A percentile compares a stretch with the other conserved stretches of the same genome.
Conservation (phyloP, 2,888 invertebrate genomes). For the Rhimphoctona megacephalus region DNA sequence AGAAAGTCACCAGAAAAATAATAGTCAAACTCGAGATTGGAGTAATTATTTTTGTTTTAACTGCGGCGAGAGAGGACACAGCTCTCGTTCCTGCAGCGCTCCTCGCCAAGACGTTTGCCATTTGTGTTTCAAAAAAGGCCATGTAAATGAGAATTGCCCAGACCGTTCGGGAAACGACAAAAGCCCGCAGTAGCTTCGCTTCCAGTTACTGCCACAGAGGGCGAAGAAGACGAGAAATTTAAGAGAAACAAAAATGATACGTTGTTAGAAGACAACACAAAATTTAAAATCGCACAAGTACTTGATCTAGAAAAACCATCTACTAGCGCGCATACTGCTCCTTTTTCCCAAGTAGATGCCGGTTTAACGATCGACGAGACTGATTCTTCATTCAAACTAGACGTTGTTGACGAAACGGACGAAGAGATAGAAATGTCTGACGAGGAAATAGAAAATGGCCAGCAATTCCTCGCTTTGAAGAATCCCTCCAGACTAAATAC, state of each 20-base stretch:
- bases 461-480: background rate
- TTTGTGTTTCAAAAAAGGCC: constrained; percentile 29
- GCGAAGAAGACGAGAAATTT: constrained; percentile 17
- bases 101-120: constrained; percentile 42
- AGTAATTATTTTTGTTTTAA: constrained; percentile 43
- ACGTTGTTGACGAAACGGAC: background rate
- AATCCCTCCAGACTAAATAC: too few species aligned
- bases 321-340: background rate
- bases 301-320: background rate
- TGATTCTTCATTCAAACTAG: background rate
- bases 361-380: too few species aligned
- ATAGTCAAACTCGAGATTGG: constrained; percentile 8
- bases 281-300: background rate
- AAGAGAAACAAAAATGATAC: background rate
- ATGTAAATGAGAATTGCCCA: constrained; percentile 50
- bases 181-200: constrained; percentile 40
- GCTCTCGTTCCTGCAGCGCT: constrained; percentile 24
- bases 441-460: background rate
- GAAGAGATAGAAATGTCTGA: constrained; percentile 10
- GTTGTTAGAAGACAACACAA: background rate
- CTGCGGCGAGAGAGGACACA: constrained; percentile 43
- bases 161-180: constrained; percentile 48
- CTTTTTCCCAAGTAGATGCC: background rate
- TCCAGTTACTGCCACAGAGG: constrained; percentile 36
- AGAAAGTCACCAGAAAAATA: background rate